These are phyloP conservation scores for Trachymyrmex septentrionalis DNA, from an alignment of 1,140 invertebrate genomes.

Conservation along the genomic window DNA sequence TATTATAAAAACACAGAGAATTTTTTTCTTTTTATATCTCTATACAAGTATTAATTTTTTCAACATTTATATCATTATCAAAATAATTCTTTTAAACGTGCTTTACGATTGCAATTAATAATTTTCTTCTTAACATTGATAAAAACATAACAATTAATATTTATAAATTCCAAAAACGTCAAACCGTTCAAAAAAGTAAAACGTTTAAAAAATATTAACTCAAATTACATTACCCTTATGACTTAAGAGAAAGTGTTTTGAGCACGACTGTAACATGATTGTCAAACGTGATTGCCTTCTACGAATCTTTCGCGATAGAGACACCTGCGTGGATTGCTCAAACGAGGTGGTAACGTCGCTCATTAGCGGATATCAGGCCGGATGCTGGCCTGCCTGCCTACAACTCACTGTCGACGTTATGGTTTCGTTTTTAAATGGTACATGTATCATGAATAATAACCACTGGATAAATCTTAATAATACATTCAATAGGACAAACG, in stretches of 20 bases:
- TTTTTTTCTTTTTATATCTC: not conserved
- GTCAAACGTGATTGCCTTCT: constrained; percentile 53
- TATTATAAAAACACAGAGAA: not conserved
- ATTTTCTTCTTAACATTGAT: not conserved
- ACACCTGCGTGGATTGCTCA: constrained; percentile 61
- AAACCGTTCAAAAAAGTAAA: too few relatives aligned
- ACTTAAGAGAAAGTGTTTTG: constrained; percentile 19
- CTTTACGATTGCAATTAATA: not conserved
- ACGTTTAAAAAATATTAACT: too few relatives aligned
- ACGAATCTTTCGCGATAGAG: constrained; percentile 42
- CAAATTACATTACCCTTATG: too few relatives aligned
- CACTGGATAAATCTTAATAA: not conserved
- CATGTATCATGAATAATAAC: not conserved
- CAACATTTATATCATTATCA: not conserved
- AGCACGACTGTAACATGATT: constrained; percentile 18
- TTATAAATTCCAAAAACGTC: not conserved
- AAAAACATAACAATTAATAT: not conserved
- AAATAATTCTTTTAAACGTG: not conserved
- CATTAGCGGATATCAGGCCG: constrained; percentile 65
- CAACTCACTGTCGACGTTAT: constrained; percentile 35
- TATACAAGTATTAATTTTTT: not conserved
- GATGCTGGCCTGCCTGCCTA: constrained; percentile 9
- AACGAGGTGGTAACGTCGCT: constrained; percentile 61
- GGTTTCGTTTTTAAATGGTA: constrained; percentile 21
- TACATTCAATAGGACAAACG: not conserved